Evolutionary conservation across 1,140 invertebrate genomes (phyloP).

Genomic region (Zaprionus capensis): DNA sequence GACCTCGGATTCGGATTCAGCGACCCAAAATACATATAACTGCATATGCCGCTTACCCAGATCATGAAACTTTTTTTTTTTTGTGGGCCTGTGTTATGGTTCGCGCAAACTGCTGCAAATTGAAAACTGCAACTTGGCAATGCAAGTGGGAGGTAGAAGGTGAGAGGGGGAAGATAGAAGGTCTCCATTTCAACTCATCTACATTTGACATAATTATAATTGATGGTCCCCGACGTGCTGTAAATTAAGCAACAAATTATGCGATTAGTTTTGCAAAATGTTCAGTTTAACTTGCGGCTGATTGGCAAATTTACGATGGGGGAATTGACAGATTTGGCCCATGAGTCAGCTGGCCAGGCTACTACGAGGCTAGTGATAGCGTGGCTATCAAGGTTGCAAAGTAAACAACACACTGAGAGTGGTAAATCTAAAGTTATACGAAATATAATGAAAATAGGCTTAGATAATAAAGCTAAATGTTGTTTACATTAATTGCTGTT

Average conservation of each 20-base stretch:
- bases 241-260: constrained; percentile 70
- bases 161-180: background rate
- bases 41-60: no score
- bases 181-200: constrained; percentile 39
- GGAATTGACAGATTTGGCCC: background rate
- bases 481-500: background rate
- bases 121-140: constrained; percentile 18
- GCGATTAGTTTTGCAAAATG: constrained; percentile 26
- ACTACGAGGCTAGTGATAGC: background rate
- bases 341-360: background rate
- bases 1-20: no score
- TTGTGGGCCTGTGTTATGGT: no score
- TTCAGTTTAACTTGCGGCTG: constrained; percentile 11
- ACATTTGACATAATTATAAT: constrained; percentile 71
- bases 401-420: background rate
- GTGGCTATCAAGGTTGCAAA: background rate
- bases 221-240: constrained; percentile 31
- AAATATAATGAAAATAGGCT: background rate
- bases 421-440: background rate
- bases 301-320: constrained; percentile 50
- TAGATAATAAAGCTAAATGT: background rate
- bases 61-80: no score
- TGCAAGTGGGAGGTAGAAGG: background rate
- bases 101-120: constrained; percentile 14
- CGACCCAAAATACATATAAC: no score